Evolutionary conservation across 2,888 invertebrate species (phyloP).

Genomic region (Epinotia nisella): DNA sequence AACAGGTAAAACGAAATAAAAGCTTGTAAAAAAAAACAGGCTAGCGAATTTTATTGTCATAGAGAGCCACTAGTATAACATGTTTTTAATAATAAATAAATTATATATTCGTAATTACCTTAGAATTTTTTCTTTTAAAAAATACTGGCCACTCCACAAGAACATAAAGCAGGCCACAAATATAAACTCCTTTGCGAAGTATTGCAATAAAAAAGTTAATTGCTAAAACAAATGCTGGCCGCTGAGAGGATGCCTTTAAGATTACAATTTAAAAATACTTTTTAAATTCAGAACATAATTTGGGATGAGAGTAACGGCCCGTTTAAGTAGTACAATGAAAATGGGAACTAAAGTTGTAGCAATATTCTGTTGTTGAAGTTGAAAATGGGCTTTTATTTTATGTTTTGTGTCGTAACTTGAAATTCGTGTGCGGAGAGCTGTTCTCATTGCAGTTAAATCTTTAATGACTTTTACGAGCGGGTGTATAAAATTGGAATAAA

Average conservation of each 20-base stretch:
- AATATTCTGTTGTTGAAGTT: background rate
- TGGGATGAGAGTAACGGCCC: conserved; percentile 18
- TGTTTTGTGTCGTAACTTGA: background rate
- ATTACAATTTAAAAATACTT: conserved; percentile 43
- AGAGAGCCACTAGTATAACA: too few species aligned
- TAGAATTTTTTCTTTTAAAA: background rate
- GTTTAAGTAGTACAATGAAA: conserved; percentile 29
- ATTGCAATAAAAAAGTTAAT: conserved; percentile 44
- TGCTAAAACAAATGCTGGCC: conserved; percentile 39
- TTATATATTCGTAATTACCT: too few species aligned
- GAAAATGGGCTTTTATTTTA: background rate
- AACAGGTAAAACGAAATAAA: too few species aligned
- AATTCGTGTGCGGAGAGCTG: too few species aligned
- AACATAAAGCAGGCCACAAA: conserved; percentile 35
- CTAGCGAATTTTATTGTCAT: too few species aligned
- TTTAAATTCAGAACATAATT: conserved; percentile 33
- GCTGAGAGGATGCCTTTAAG: conserved; percentile 30
- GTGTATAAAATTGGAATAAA: background rate
- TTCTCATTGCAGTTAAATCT: too few species aligned
- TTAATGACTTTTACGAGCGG: background rate
- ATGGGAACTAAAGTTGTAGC: background rate
- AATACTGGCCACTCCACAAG: conserved; percentile 21
- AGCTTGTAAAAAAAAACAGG: too few species aligned
- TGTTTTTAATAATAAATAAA: too few species aligned
- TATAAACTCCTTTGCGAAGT: conserved; percentile 39